Evolutionary conservation across 2,888 invertebrate species (phyloP).

Genomic region (Serripes groenlandicus): DNA sequence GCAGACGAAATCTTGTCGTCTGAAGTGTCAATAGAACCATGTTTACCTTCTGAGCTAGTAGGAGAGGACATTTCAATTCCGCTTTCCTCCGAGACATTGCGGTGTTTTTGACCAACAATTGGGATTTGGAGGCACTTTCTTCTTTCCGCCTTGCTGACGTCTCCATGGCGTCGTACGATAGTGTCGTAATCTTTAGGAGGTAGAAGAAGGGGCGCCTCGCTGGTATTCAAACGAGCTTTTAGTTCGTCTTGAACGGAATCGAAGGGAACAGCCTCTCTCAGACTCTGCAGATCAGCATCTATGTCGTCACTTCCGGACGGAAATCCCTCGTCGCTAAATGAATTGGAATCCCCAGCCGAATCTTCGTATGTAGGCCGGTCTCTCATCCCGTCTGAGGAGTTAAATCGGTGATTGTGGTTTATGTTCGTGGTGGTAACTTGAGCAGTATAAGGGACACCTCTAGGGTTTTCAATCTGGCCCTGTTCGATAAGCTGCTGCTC

Average conservation of each 20-base stretch:
- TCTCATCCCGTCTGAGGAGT: constrained; percentile 70
- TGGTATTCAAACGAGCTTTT: constrained; percentile 90
- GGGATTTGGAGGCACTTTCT: constrained; percentile 76
- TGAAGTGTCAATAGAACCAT: constrained; percentile 48
- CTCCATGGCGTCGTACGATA: constrained; percentile 88
- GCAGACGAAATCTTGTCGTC: constrained; percentile 62
- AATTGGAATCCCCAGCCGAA: constrained; percentile 76
- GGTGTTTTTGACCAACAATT: constrained; percentile 67
- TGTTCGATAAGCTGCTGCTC: constrained; percentile 87
- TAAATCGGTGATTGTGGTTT: constrained; percentile 39
- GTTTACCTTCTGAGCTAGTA: constrained; percentile 63
- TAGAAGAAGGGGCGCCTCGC: constrained; percentile 91
- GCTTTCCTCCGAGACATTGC: constrained; percentile 75
- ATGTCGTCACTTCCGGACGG: constrained; percentile 77
- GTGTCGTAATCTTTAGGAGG: constrained; percentile 98
- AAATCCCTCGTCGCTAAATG: constrained; percentile 74
- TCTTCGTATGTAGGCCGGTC: constrained; percentile 68
- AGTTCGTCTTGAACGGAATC: constrained; percentile 97
- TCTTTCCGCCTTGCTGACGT: constrained; percentile 88
- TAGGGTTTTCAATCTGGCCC: constrained; percentile 77
- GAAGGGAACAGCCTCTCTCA: constrained; percentile 88
- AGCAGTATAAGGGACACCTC: constrained; percentile 23
- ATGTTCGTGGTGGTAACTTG: constrained; percentile 34
- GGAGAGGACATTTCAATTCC: constrained; percentile 76
- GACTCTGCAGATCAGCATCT: constrained; percentile 79